These are phyloP conservation scores for Trachymyrmex septentrionalis DNA, from an alignment of 1,140 invertebrate genomes.

Conservation along the genomic window DNA sequence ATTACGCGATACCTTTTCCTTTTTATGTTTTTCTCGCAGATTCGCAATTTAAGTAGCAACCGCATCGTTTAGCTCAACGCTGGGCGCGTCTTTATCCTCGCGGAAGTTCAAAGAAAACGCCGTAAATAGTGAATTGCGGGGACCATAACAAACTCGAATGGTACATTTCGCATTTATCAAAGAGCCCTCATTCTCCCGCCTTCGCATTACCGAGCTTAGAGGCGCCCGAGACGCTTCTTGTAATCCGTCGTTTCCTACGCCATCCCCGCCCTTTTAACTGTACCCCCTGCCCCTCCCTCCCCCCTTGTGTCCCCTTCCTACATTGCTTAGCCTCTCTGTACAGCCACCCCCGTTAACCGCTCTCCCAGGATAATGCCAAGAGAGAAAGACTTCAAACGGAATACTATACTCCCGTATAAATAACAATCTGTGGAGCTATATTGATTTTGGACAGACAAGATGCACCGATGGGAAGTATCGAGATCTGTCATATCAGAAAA, in stretches of 20 bases:
- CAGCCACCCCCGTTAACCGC: slow-evolving; percentile 62
- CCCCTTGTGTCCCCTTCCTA: slow-evolving; percentile 3
- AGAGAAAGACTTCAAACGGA: slow-evolving; percentile 76
- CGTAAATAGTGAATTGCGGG: slow-evolving; percentile 76
- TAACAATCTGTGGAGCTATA: slow-evolving; percentile 73
- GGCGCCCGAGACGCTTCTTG: slow-evolving; percentile 74
- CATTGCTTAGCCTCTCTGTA: slow-evolving; percentile 43
- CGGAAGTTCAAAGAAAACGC: slow-evolving; percentile 76
- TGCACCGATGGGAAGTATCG: slow-evolving; percentile 23
- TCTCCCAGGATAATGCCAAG: slow-evolving; percentile 69
- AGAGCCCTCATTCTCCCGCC: slow-evolving; percentile 73
- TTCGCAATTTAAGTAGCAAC: slow-evolving; percentile 63
- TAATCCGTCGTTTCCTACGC: slow-evolving; percentile 73
- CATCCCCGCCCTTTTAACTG: slow-evolving; percentile 24
- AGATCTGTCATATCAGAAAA: slow-evolving; percentile 46
- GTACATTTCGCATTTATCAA: slow-evolving; percentile 79
- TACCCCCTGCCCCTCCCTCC: neutral
- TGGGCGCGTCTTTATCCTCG: slow-evolving; percentile 58
- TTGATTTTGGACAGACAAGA: slow-evolving; percentile 70
- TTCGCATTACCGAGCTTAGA: slow-evolving; percentile 76
- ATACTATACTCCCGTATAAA: slow-evolving; percentile 73
- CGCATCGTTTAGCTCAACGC: slow-evolving; percentile 70
- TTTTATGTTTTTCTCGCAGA: slow-evolving; percentile 39
- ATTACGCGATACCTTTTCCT: slow-evolving; percentile 25
- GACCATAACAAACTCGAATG: slow-evolving; percentile 78